Evolutionary conservation across 2,113 vertebrate genomes (phyloP).

Genomic region (Pelecanus crispus): DNA sequence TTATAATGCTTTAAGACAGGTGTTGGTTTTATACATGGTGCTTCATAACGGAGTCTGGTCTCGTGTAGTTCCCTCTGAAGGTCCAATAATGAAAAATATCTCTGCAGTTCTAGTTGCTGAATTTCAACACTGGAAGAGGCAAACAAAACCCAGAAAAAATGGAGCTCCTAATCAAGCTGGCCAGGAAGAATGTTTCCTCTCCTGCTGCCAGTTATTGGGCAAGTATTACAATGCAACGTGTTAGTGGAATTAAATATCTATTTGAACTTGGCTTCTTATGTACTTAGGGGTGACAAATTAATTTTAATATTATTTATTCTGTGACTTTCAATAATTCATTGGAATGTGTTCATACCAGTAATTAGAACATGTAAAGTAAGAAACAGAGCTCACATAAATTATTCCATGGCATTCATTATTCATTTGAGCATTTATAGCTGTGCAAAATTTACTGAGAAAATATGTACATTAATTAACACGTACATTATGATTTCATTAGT

Average conservation of each 20-base stretch:
- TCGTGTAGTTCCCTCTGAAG: neutral
- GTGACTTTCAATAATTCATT: slow-evolving; percentile 50
- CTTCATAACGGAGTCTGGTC: neutral
- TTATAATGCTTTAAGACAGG: neutral
- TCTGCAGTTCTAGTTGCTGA: neutral
- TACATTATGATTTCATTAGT: slow-evolving; percentile 35
- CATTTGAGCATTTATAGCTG: slow-evolving; percentile 48
- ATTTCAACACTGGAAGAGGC: neutral
- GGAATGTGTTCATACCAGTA: neutral
- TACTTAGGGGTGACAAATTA: slow-evolving; percentile 27
- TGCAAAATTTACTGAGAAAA: slow-evolving; percentile 46
- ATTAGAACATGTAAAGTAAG: slow-evolving; percentile 53
- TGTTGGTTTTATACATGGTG: neutral
- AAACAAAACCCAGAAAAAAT: neutral
- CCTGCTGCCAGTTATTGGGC: neutral
- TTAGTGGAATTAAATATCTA: neutral
- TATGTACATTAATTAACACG: slow-evolving; percentile 21
- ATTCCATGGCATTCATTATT: slow-evolving; percentile 52
- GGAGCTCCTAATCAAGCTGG: neutral
- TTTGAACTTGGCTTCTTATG: slow-evolving; percentile 24
- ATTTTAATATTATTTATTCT: slow-evolving; percentile 61
- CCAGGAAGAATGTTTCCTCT: neutral
- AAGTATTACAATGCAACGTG: neutral
- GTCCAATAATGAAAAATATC: neutral
- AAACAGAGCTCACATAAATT: slow-evolving; percentile 31